These are phyloP conservation scores for Euglossa dilemma DNA, from an alignment of 1,140 invertebrate genomes.

Conservation along the genomic window DNA sequence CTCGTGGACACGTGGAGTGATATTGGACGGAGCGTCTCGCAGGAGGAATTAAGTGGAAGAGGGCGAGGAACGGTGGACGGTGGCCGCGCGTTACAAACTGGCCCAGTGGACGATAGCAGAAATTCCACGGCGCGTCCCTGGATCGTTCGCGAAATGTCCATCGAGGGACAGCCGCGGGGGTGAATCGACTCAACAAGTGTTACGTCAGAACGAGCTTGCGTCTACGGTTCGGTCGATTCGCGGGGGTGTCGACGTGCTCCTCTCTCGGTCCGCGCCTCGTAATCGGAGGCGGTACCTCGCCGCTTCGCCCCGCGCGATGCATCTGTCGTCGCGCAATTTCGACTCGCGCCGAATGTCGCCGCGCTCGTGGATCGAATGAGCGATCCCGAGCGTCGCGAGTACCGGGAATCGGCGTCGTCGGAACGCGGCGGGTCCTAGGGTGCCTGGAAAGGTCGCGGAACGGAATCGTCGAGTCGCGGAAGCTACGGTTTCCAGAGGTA, in stretches of 20 bases:
- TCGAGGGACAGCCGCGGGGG: slow-evolving; percentile 48
- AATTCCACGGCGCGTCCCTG: slow-evolving; percentile 33
- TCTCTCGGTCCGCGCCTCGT: slow-evolving; percentile 52
- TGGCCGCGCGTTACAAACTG: background rate
- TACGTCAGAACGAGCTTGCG: slow-evolving; percentile 63
- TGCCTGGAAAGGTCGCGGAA: too few relatives aligned
- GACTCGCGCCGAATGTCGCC: background rate
- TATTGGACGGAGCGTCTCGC: too few relatives aligned
- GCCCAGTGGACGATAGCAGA: slow-evolving; percentile 27
- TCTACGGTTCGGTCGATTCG: slow-evolving; percentile 52
- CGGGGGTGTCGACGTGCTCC: slow-evolving; percentile 56
- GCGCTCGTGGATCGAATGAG: too few relatives aligned
- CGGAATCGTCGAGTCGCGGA: too few relatives aligned
- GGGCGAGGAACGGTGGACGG: background rate
- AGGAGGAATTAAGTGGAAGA: background rate
- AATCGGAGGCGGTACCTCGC: slow-evolving; percentile 54
- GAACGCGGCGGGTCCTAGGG: too few relatives aligned
- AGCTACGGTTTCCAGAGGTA: too few relatives aligned
- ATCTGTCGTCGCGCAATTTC: too few relatives aligned
- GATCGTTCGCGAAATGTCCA: slow-evolving; percentile 55
- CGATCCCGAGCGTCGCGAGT: too few relatives aligned
- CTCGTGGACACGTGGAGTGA: background rate
- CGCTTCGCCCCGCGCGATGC: background rate
- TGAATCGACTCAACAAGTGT: slow-evolving; percentile 75
- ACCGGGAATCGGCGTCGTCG: too few relatives aligned